Conservation (phyloP, 2,888 invertebrate genomes). For the Eupithecia subfuscata region DNA sequence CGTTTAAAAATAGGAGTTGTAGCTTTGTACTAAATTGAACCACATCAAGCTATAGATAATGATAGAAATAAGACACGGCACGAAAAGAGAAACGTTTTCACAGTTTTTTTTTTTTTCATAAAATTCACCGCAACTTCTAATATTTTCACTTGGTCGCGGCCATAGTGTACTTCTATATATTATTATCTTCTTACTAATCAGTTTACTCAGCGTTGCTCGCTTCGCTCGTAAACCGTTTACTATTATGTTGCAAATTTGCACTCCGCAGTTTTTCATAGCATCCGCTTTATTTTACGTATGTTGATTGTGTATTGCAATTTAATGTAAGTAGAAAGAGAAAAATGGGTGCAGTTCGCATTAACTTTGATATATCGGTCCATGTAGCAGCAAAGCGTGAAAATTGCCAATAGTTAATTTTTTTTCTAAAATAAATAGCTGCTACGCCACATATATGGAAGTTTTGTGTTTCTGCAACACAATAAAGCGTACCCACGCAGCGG, state of each 20-base stretch:
- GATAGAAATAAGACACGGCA: slow-evolving; percentile 12
- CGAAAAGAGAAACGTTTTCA: slow-evolving; percentile 27
- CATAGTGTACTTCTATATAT: slow-evolving; percentile 30
- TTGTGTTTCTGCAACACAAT: slow-evolving; percentile 39
- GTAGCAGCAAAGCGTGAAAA: slow-evolving; percentile 23
- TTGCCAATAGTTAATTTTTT: slow-evolving; percentile 30
- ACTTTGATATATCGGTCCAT: slow-evolving; percentile 54
- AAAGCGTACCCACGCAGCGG: slow-evolving; percentile 34
- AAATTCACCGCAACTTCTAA: slow-evolving; percentile 15
- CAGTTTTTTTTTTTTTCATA: slow-evolving; percentile 19
- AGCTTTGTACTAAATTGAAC: too few relatives aligned
- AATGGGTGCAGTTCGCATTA: slow-evolving; percentile 55
- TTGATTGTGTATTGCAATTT: slow-evolving; percentile 44
- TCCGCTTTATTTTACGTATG: slow-evolving; percentile 43
- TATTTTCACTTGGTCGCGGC: slow-evolving; percentile 34
- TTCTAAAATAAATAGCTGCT: slow-evolving; percentile 30
- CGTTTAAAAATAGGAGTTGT: too few relatives aligned
- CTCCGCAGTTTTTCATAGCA: slow-evolving; percentile 39
- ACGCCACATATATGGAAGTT: slow-evolving; percentile 30
- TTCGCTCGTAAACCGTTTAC: slow-evolving; percentile 45
- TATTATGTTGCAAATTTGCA: slow-evolving; percentile 50
- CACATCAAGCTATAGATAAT: too few relatives aligned
- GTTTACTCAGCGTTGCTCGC: slow-evolving; percentile 45
- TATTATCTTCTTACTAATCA: slow-evolving; percentile 49
- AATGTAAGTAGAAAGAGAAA: slow-evolving; percentile 39